Evolutionary conservation across 2,113 vertebrate genomes (phyloP), one percentile per base, ranked within the genome.

Genomic region (Nipponia nippon): DNA sequence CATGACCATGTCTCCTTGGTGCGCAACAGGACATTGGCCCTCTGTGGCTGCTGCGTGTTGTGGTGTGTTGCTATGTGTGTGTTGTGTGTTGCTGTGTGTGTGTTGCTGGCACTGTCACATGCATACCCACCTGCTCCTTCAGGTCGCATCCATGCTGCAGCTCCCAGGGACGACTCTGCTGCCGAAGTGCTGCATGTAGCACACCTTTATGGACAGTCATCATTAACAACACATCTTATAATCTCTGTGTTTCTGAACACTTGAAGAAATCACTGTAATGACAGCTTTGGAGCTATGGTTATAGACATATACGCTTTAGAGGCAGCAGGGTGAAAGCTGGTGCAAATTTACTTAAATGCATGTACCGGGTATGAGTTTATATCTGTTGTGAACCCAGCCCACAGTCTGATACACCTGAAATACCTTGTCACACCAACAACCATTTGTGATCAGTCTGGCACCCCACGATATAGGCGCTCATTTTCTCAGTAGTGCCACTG

Each of bases 381-480:
- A 47, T 9, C 59, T 47, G 34, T 42, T 59, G 34, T 77, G 40
- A 85, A 44, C 6, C 7, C 36, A 44, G 17, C 6, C 12, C 3
- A 8, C 4, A 4, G 18, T 9, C 13, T 87, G 50, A 75, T 47
- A 62, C 16, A 38, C 18, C 42, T 87, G 55, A 81, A 81, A 70
- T 6, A 77, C 7, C 8, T 89, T 62, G 46, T 89, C 29, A 36
- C 13, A 63, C 17, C 65, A 59, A 36, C 17, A 44, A 42, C 8
- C 9, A 4, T 40, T 73, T 53, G 21, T 21, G 17, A 3, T 34
- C 38, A 58, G 13, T 58, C 38, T 81, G 29, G 42, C 30, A 52
- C 16, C 14, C 26, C 11, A 6, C 4, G 2, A 46, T 5, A 36
- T 1, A 72, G 34, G 9, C 1, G 1, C 5, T 71, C 11, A 14